Conservation (phyloP, 2,113 vertebrate species). For the Cairina moschata region DNA sequence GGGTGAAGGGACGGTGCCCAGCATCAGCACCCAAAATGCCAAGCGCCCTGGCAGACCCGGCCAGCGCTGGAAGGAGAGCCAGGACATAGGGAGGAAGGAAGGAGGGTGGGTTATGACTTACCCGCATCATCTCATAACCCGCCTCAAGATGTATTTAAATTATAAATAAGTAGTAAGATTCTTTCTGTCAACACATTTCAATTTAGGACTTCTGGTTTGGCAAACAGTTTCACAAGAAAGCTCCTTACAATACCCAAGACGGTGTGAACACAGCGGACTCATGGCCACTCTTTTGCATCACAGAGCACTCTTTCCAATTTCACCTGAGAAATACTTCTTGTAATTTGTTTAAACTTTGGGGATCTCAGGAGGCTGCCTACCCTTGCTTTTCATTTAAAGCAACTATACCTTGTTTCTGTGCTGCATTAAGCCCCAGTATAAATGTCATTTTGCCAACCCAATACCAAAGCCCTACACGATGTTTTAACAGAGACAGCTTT, state of each 20-base stretch:
- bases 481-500: constrained; percentile 27
- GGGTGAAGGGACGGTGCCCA: neutral
- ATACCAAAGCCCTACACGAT: neutral
- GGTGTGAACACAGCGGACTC: constrained; percentile 53
- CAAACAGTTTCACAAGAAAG: constrained; percentile 71
- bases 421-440: neutral
- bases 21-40: rapidly evolving
- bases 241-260: constrained; percentile 52
- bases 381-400: constrained; percentile 34
- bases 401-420: neutral
- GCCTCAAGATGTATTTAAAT: constrained; percentile 67
- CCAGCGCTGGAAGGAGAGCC: neutral
- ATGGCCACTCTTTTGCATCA: constrained; percentile 64
- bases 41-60: neutral
- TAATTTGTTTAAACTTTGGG: constrained; percentile 62
- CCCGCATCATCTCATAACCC: constrained; percentile 22
- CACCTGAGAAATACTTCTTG: constrained; percentile 32
- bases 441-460: neutral
- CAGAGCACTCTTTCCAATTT: constrained; percentile 53
- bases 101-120: constrained; percentile 18
- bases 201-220: constrained; percentile 67
- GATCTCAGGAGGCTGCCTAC: neutral
- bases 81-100: neutral
- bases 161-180: constrained; percentile 64
- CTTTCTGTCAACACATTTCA: constrained; percentile 77